These are phyloP conservation scores for Cryptophagus acutangulus DNA, from an alignment of 2,888 invertebrate genomes.

Conservation along the genomic window DNA sequence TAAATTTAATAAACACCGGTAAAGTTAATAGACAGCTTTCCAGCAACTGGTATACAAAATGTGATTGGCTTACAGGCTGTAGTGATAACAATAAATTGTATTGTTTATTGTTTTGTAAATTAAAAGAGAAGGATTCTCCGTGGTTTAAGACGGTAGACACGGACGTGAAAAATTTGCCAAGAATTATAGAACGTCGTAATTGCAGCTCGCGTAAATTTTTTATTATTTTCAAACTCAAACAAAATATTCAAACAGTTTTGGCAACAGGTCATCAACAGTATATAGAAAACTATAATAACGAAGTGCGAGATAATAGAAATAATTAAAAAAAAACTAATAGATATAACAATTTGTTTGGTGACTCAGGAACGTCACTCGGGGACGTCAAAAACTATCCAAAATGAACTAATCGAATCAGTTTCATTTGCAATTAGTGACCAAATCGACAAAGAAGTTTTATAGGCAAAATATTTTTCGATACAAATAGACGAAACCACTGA, in stretches of 20 bases:
- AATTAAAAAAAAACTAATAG: conserved; percentile 10
- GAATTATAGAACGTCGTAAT: conserved; percentile 13
- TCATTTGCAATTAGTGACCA: conserved; percentile 4
- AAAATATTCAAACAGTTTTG: conserved; percentile 13
- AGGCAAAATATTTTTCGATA: conserved; percentile 17
- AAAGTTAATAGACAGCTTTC: neutral
- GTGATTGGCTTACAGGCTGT: neutral
- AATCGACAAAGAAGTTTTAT: conserved; percentile 17
- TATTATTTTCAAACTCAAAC: conserved; percentile 16
- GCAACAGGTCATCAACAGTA: conserved; percentile 10
- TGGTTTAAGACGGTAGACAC: conserved; percentile 11
- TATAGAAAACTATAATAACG: conserved; percentile 12
- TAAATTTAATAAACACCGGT: neutral
- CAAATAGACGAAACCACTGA: conserved; percentile 24
- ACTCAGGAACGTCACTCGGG: conserved; percentile 16
- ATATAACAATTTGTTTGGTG: conserved; percentile 7
- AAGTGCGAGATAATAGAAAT: conserved; percentile 10
- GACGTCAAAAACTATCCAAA: conserved; percentile 20
- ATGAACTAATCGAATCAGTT: conserved; percentile 19
- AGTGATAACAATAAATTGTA: conserved; percentile 1
- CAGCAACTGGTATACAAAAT: neutral
- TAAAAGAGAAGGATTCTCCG: conserved; percentile 1
- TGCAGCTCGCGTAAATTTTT: conserved; percentile 14
- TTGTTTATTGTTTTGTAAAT: conserved; percentile 5
- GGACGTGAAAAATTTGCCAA: conserved; percentile 6